Evolutionary conservation across 2,888 invertebrate species (phyloP).

Genomic region (Hyppa rectilinea): DNA sequence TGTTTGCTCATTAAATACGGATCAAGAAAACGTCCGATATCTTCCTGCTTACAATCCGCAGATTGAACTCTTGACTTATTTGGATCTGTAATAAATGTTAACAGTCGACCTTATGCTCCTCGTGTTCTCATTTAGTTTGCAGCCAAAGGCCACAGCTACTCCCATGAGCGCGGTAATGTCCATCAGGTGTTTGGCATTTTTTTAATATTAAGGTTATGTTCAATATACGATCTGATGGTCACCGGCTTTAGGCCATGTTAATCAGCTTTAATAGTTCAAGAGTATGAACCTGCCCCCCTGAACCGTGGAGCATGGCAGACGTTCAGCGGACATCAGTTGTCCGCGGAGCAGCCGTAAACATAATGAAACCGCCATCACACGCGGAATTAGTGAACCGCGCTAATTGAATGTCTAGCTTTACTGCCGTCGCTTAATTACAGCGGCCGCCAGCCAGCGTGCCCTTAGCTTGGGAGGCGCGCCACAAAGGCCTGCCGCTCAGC

Average conservation of each 20-base stretch:
- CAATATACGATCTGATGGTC: neutral
- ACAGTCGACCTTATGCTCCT: no score
- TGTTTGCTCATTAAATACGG: slow-evolving; percentile 6
- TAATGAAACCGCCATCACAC: slow-evolving; percentile 4
- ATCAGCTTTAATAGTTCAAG: neutral
- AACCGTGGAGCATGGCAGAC: no score
- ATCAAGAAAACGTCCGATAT: neutral
- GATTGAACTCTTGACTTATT: neutral
- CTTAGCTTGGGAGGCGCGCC: neutral
- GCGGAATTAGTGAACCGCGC: slow-evolving; percentile 1
- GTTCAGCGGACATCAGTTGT: neutral
- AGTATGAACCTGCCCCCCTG: no score
- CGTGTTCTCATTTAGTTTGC: neutral
- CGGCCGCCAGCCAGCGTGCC: neutral
- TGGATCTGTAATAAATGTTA: neutral
- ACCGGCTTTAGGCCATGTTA: no score
- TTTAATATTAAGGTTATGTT: no score
- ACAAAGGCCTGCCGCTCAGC: slow-evolving; percentile 11
- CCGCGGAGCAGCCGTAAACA: neutral
- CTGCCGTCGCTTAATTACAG: slow-evolving; percentile 16
- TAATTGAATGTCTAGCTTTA: slow-evolving; percentile 43
- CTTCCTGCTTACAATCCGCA: neutral
- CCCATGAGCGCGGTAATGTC: no score
- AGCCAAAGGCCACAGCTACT: neutral
- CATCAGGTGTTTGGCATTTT: no score